These are phyloP conservation scores for Cosmia trapezina DNA, from an alignment of 2,888 invertebrate genomes.

Conservation along the genomic window DNA sequence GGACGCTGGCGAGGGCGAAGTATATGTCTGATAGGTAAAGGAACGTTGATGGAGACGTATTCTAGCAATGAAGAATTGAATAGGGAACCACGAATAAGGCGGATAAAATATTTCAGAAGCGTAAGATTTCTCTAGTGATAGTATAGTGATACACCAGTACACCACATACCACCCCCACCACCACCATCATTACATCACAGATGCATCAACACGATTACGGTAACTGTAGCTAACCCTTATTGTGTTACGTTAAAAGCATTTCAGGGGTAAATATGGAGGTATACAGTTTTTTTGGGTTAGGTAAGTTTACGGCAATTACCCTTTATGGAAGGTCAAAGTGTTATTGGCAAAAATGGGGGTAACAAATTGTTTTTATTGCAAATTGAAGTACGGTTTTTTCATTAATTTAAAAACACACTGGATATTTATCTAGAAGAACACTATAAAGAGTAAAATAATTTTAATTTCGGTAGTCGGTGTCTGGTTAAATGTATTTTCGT, in stretches of 20 bases:
- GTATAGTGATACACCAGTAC: no score
- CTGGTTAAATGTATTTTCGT: no score
- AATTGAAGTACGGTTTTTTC: conserved; percentile 20
- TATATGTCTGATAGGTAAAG: no score
- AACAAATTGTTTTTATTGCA: conserved; percentile 29
- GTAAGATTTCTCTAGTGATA: no score
- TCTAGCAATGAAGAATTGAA: no score
- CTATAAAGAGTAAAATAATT: no score
- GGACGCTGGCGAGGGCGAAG: no score
- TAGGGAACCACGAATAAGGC: no score
- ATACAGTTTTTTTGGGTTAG: conserved; percentile 24
- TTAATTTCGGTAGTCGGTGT: no score
- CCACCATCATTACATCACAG: not conserved
- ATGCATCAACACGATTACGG: conserved; percentile 52
- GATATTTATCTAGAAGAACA: not conserved
- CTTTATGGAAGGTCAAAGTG: conserved; percentile 34
- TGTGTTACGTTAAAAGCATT: conserved; percentile 51
- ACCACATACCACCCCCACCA: no score
- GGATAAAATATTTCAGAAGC: no score
- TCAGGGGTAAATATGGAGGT: conserved; percentile 20
- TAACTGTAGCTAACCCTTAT: conserved; percentile 31
- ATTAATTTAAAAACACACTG: not conserved
- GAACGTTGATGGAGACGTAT: no score
- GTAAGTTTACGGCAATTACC: conserved; percentile 28
- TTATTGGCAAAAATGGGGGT: conserved; percentile 21